Base-by-base conservation (phyloP, 2,888 invertebrate species). In the Lacanobia wlatinum region DNA sequence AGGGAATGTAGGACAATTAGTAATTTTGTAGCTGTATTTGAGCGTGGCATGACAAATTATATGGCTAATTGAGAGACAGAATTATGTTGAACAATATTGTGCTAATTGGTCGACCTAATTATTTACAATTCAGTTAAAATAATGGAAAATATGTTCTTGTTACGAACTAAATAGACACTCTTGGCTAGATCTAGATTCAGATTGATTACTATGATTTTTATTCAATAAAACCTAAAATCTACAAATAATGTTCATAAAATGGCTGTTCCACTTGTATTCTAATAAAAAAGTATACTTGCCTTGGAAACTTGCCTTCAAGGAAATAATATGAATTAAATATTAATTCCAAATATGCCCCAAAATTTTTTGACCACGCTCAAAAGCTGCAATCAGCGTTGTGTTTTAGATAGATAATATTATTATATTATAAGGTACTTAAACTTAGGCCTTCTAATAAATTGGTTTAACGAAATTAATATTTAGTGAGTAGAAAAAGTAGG, bases 381-480 rank as follows among this genome's bases (percentile, higher is more conserved):
- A 50, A 67, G 12, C 62, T 56, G 46, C 64, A 64, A 23, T 61
- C 23, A 18, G 67, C 34, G 10, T 70, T 56, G 46, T 81, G 66
- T 69, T 82, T 50, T 73, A 70, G 53, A 43, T 71, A 73, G 76
- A 71, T 74, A 66, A 68, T 73, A 83, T 53, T 59, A 64, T 56
- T 82, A 68, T 73, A 83, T 48, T 59, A 64, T 56, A 79, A 73
- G 55, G 59, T 70, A 84, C 75, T 82, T 76, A 77, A 84, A 71
- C 59, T 43, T 77, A 84, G 75, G 82, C 80, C 80, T 84, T 74
- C 56, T 60, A 66, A 82, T 66, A 58, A 71, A 78, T 77, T 69
- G 73, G 73, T 40, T n/a, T 74, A 86, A 76, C 70, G 67, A 76
- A 86, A 84, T 76, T 73, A 64, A 82, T 86, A 78, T 56, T 73